phyloP scores from a whole-genome alignment of 2,113 vertebrate species.

The Irena cyanogastra region DNA sequence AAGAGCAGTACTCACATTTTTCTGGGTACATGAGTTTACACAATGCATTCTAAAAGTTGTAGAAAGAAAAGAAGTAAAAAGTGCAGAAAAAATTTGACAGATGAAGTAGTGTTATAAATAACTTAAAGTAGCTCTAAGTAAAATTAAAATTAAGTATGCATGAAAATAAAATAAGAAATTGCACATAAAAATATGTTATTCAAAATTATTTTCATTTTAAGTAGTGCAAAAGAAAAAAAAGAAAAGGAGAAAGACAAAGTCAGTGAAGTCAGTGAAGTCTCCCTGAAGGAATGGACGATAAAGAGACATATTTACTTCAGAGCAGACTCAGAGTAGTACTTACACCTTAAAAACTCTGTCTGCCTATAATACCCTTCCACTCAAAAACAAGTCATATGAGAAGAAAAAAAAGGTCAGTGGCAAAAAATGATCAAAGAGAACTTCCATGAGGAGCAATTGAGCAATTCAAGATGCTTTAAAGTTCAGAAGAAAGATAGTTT shows the following conservation, averaged over 20 bases:
- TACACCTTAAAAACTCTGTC: not conserved
- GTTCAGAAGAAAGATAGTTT: not conserved
- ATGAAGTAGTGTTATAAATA: not conserved
- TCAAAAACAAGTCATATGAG: not conserved
- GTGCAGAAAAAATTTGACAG: not conserved
- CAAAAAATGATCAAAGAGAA: not conserved
- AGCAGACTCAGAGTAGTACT: not conserved
- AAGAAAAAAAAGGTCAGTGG: not conserved
- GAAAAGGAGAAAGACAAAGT: not conserved
- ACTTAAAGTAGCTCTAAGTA: not conserved
- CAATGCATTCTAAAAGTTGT: not conserved
- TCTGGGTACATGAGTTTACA: not conserved
- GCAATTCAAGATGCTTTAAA: not conserved
- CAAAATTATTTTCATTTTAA: not conserved
- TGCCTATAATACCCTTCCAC: not conserved
- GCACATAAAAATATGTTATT: not conserved
- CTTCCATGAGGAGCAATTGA: not conserved
- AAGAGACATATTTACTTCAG: not conserved
- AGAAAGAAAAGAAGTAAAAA: not conserved
- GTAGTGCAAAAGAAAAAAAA: not conserved
- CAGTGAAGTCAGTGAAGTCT: not conserved
- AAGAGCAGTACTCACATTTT: not conserved
- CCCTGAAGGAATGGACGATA: not conserved
- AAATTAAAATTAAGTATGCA: not conserved
- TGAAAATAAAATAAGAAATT: not conserved